Evolutionary conservation across 2,113 vertebrate genomes (phyloP), one percentile per base, ranked within the genome.

Genomic region (Austrofundulus limnaeus): DNA sequence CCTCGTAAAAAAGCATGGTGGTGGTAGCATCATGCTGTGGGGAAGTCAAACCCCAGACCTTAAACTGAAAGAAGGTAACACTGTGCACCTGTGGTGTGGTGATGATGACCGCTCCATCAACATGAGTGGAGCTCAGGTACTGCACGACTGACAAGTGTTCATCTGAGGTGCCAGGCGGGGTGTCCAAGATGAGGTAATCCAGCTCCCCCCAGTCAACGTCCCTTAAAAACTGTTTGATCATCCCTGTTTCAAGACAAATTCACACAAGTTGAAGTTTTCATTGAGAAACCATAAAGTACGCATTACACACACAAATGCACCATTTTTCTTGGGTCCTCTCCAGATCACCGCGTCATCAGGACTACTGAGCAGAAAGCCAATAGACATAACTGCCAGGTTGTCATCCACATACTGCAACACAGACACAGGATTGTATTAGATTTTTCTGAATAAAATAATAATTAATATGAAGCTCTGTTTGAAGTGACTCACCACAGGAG

Each of bases 301-400:
- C 10, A 14, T 8, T 19, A 50, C 12, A 62, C 11, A 59, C 19
- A 13, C n/a, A 37, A 8, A 42, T 82, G 1, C 28, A 99, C 97
- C 97, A 2, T 96, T 98, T 73, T 99, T 99, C 84, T 98, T 99
- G 0, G 97, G 97, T 48, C 97, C 97, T 78, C 96, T 94, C 97
- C 97, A 99, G 86, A 99, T 98, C 31, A 99, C 94, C 0, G 97
- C 97, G 46, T 99, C 97, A 61, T 98, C 96, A 0, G 93, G 96
- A 69, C 96, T 96, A 54, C 93, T 88, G 21, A 99, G 95, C 80
- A 99, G 91, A 87, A 99, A 99, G 9, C 96, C 97, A 20, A 97
- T 94, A 0, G 97, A 99, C 97, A 99, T 98, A 67, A 98, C 94
- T 0, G 94, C 94, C 46, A 99, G 82, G 83, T 98, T 98, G 72